A percentile compares a stretch with the other conserved stretches of the same genome.
These are phyloP conservation scores for Merodon equestris DNA, from an alignment of 2,888 invertebrate genomes.

Conservation along the genomic window DNA sequence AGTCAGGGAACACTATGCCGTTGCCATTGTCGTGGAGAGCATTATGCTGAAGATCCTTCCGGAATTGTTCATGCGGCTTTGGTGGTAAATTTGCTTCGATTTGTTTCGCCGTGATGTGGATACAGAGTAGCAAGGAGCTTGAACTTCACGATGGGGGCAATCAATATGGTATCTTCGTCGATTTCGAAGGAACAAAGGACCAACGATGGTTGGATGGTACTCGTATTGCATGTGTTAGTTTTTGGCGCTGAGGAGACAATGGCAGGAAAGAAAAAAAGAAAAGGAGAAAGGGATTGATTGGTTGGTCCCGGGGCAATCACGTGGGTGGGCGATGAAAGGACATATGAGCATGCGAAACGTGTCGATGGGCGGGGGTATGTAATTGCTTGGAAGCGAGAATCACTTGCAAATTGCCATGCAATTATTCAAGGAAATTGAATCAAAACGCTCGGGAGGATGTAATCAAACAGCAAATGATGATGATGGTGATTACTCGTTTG, in stretches of 20 bases:
- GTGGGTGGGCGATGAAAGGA: constrained; percentile 21
- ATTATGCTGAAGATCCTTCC: constrained; percentile 49
- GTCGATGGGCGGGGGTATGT: constrained; percentile 17
- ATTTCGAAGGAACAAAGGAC: constrained; percentile 55
- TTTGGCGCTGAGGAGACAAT: constrained; percentile 29
- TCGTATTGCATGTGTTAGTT: constrained; percentile 43
- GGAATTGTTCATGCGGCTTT: constrained; percentile 64
- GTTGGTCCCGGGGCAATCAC: constrained; percentile 32
- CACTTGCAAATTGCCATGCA: constrained; percentile 66
- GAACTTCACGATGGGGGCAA: constrained; percentile 56
- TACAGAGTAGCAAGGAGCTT: constrained; percentile 60
- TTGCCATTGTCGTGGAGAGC: constrained; percentile 9
- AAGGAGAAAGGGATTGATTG: constrained; percentile 47
- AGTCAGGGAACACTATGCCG: constrained; percentile 34
- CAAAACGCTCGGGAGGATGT: constrained; percentile 47
- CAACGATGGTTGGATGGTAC: constrained; percentile 28
- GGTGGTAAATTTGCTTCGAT: constrained; percentile 68
- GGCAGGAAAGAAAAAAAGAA: not conserved
- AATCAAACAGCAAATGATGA: constrained; percentile 56
- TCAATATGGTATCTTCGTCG: constrained; percentile 57
- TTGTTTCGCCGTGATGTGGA: constrained; percentile 67
- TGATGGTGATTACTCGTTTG: constrained; percentile 40
- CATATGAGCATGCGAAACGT: constrained; percentile 14
- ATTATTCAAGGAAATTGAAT: constrained; percentile 69
- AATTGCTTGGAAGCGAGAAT: constrained; percentile 44